These are phyloP conservation scores for Ginglymostoma cirratum DNA, from an alignment of 2,113 vertebrate genomes.

Conservation along the genomic window DNA sequence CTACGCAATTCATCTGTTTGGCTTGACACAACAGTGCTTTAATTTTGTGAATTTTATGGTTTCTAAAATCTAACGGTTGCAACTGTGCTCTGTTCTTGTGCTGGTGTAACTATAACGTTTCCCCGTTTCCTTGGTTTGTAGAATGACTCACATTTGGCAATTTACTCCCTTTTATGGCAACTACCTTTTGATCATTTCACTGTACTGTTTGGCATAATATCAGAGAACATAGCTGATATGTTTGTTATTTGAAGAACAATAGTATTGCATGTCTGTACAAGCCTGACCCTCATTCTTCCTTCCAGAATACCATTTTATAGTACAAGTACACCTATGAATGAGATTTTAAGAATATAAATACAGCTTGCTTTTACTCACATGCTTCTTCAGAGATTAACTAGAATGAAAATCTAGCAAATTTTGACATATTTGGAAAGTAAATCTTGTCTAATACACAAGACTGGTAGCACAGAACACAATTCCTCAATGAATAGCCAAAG, in stretches of 20 bases:
- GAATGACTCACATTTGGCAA: not conserved
- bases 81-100: not conserved
- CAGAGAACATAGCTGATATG: not conserved
- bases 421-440: not conserved
- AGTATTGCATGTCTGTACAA: not conserved
- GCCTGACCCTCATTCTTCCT: not conserved
- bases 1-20: not conserved
- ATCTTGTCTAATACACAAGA: not conserved
- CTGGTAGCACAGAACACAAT: not conserved
- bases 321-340: not conserved
- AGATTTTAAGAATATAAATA: not conserved
- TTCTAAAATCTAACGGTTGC: not conserved
- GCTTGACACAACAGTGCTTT: not conserved
- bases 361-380: not conserved
- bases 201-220: not conserved
- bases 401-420: not conserved
- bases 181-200: not conserved
- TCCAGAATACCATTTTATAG: not conserved
- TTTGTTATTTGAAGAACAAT: slow-evolving; percentile 15
- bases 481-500: not conserved
- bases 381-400: not conserved
- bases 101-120: not conserved
- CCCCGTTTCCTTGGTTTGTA: not conserved
- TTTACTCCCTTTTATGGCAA: not conserved
- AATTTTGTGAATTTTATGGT: not conserved